Conservation (phyloP, 2,797 vertebrate species). For the Pipistrellus pygmaeus region DNA sequence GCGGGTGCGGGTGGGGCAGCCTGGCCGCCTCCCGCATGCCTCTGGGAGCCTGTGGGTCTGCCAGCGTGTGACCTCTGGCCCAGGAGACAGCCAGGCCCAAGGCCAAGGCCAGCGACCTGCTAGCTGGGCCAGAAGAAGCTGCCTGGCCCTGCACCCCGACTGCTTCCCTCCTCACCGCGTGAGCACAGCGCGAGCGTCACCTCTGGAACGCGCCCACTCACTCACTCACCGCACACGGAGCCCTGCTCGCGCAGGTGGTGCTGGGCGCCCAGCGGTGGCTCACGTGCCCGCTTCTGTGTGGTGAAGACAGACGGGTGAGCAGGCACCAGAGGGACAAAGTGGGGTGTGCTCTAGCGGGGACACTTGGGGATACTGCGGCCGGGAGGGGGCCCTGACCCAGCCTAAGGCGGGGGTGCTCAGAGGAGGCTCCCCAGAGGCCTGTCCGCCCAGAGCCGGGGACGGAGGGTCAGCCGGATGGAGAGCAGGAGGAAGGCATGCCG, state of each 20-base stretch:
- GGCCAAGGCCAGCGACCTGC: not conserved
- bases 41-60: not conserved
- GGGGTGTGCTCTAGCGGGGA: not conserved
- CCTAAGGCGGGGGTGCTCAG: not conserved
- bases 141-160: too few species aligned
- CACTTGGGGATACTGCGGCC: not conserved
- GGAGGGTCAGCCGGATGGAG: not conserved
- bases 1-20: not conserved
- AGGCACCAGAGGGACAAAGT: not conserved
- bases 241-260: not conserved
- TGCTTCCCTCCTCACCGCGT: too few species aligned
- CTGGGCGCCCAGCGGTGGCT: not conserved
- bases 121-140: not conserved
- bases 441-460: not conserved
- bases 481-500: not conserved
- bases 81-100: not conserved
- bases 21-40: not conserved
- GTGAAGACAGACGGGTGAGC: not conserved
- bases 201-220: not conserved
- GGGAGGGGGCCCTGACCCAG: too few species aligned
- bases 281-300: not conserved
- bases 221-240: not conserved
- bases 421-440: not conserved
- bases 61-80: not conserved
- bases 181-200: not conserved